A percentile compares a stretch with the other conserved stretches of the same genome.
Evolutionary conservation across 2,888 invertebrate species (phyloP).

Genomic region (Falcaria lacertinaria): DNA sequence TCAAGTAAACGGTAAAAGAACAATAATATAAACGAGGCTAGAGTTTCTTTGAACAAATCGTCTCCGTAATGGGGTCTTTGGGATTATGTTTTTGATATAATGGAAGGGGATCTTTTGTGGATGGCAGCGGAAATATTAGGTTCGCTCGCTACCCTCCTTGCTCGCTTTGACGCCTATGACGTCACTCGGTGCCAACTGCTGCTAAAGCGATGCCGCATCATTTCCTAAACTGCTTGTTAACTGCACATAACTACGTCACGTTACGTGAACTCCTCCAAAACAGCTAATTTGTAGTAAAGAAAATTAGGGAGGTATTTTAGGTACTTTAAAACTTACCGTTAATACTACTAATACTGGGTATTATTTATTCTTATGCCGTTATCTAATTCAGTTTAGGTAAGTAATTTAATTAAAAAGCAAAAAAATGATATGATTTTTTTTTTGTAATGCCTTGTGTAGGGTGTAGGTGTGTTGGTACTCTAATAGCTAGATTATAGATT

Average conservation of each 20-base stretch:
- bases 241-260: background rate
- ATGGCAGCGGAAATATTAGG: slow-evolving; percentile 57
- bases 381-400: too few species aligned
- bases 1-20: slow-evolving; percentile 14
- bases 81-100: slow-evolving; percentile 63
- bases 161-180: slow-evolving; percentile 18
- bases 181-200: background rate
- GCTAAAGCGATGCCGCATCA: background rate
- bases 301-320: too few species aligned
- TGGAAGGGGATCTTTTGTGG: slow-evolving; percentile 61
- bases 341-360: too few species aligned
- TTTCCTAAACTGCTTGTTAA: background rate
- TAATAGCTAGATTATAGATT: too few species aligned
- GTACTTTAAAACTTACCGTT: too few species aligned
- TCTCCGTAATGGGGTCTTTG: slow-evolving; percentile 54
- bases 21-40: slow-evolving; percentile 28
- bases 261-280: background rate
- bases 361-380: too few species aligned
- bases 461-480: too few species aligned
- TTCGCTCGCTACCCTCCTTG: slow-evolving; percentile 11
- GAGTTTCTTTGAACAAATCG: slow-evolving; percentile 50
- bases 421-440: too few species aligned
- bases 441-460: too few species aligned
- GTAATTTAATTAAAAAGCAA: too few species aligned
- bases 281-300: background rate